Base-by-base conservation (phyloP, 2,888 invertebrate species). In the Spisula subtruncata region DNA sequence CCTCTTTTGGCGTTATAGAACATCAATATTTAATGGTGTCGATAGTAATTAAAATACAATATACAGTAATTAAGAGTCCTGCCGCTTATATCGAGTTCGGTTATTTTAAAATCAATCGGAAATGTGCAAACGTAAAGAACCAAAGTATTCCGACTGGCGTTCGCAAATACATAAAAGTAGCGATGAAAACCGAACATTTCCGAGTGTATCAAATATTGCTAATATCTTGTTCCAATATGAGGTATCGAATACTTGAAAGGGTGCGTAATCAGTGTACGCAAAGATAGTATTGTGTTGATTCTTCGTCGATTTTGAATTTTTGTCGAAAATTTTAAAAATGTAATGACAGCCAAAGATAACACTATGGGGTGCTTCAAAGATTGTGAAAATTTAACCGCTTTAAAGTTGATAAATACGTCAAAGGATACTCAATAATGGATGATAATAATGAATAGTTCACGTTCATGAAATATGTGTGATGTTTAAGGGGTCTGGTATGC, bases 271-370 rank as follows among this genome's bases (percentile, higher is more conserved):
- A 83, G 8, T 29, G 16, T 16, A 4, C 25, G 66, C 20, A 32
- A 35, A 81, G 66, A 85, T 60, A 75, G n/a, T 18, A 79, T 71
- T 25, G n/a, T 51, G 25, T 48, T n/a, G 32, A 82, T 71, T 54
- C 71, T 85, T 82, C 29, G 66, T 46, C 66, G 85, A 85, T 75
- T 88, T 81, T 85, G 51, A 81, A 85, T 81, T 85, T 81, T 88
- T 88, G 48, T 48, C 48, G 60, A 85, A 87, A 88, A 86, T 48
- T 54, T 86, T 86, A 56, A 89, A 89, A 84, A 89, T 60, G 80
- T 80, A 89, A 86, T 86, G 83, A 86, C 86, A 86, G 83, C 29
- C 41, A n/a, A 46, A 46, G 89, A 89, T 89, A 89, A 54, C n/a
- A n/a, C n/a, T 81, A 5, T 48, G 85, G 41, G 20, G 54, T 48